Conservation (phyloP, 2,888 invertebrate species). For the Octodonta nipae region DNA sequence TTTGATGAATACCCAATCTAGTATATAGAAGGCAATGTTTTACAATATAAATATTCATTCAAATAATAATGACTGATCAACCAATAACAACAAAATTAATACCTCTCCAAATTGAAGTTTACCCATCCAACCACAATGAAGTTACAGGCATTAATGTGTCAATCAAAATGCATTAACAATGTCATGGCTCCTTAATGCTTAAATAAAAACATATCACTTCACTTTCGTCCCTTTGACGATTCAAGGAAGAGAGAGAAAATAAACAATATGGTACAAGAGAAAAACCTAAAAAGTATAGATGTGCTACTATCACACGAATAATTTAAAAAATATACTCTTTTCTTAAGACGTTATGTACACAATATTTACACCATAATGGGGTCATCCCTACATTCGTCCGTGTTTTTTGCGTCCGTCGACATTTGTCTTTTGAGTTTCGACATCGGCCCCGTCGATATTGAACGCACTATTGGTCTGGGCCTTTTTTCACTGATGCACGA, state of each 20-base stretch:
- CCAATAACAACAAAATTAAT: too few species aligned
- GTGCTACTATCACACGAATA: slow-evolving; percentile 7
- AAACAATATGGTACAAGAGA: slow-evolving; percentile 1
- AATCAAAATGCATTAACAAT: too few species aligned
- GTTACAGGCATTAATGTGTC: too few species aligned
- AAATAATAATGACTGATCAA: too few species aligned
- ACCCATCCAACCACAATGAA: too few species aligned
- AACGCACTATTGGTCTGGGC: slow-evolving; percentile 30
- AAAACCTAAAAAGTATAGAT: background rate
- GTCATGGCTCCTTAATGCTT: slow-evolving; percentile 1
- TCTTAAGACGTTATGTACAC: slow-evolving; percentile 10
- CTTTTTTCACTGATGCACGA: slow-evolving; percentile 30
- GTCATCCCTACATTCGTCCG: slow-evolving; percentile 34
- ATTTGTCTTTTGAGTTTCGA: slow-evolving; percentile 34
- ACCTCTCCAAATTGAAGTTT: too few species aligned
- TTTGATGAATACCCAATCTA: too few species aligned
- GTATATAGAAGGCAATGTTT: too few species aligned
- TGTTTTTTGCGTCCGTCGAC: slow-evolving; percentile 32
- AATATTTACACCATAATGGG: slow-evolving; percentile 31
- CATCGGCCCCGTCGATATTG: slow-evolving; percentile 30
- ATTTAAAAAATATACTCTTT: slow-evolving; percentile 18
- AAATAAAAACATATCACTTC: background rate
- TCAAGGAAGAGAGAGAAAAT: too few species aligned
- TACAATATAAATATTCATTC: too few species aligned
- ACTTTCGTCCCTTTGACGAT: too few species aligned